Conservation (phyloP, 2,888 invertebrate genomes). For the Drosophila rellima region DNA sequence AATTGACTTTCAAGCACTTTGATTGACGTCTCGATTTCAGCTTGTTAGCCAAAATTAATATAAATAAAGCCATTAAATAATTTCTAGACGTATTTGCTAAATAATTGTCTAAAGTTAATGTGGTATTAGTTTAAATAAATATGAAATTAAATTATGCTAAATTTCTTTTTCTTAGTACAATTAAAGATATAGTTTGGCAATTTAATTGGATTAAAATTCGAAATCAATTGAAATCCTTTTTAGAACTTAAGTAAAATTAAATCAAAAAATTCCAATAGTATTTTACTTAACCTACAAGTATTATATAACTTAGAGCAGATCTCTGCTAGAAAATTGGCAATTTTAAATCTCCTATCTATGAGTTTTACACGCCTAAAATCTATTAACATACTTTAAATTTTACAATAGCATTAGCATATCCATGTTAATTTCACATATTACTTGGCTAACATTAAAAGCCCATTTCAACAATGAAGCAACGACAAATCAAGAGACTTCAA, state of each 20-base stretch:
- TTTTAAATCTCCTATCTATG: no score
- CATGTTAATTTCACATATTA: conserved; percentile 36
- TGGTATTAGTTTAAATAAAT: not conserved
- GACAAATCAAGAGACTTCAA: conserved; percentile 31
- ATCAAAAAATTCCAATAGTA: not conserved
- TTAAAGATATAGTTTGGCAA: not conserved
- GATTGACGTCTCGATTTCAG: conserved; percentile 62
- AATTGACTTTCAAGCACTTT: conserved; percentile 51
- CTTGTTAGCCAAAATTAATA: conserved; percentile 34
- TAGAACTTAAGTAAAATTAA: not conserved
- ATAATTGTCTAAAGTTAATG: not conserved
- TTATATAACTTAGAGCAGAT: no score
- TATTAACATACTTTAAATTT: no score
- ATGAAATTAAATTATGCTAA: not conserved
- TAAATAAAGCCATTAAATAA: conserved; percentile 34
- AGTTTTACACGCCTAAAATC: no score
- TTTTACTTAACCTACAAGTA: not conserved
- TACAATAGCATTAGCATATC: conserved; percentile 34
- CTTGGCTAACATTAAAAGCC: conserved; percentile 24
- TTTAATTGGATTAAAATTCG: not conserved
- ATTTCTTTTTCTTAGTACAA: not conserved
- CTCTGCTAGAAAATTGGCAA: no score
- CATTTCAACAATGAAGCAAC: conserved; percentile 41
- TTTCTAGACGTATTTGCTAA: not conserved
- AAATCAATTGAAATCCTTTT: not conserved